These are phyloP conservation scores for Mesodorylaimus sp. DNA, from an alignment of 2,888 invertebrate species.

Conservation along the genomic window DNA sequence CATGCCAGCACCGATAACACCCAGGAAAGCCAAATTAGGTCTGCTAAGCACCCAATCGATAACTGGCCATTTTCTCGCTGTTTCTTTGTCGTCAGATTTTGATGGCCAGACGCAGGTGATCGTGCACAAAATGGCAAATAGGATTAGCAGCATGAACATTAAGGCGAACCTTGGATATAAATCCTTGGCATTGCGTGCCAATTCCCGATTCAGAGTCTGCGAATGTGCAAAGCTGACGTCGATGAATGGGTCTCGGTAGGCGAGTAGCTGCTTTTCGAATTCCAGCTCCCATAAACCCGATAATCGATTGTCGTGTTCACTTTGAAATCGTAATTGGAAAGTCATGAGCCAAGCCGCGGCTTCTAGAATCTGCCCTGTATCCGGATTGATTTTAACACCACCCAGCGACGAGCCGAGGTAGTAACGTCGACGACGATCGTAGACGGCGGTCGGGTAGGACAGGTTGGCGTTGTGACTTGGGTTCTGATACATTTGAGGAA, in stretches of 20 bases:
- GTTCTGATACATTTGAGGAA: background rate
- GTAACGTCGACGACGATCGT: background rate
- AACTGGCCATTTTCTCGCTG: no score
- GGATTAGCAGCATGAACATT: slow-evolving; percentile 12
- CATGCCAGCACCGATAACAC: slow-evolving; percentile 72
- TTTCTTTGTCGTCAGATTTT: background rate
- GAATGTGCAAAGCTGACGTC: slow-evolving; percentile 27
- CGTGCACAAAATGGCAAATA: slow-evolving; percentile 47
- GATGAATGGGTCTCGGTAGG: background rate
- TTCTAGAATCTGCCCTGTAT: background rate
- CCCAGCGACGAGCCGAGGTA: background rate
- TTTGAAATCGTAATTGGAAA: slow-evolving; percentile 27
- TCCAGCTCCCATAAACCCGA: slow-evolving; percentile 27
- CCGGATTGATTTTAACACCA: background rate
- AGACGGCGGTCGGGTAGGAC: background rate
- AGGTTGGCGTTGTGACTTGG: background rate
- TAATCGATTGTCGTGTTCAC: slow-evolving; percentile 21
- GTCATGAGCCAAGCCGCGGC: slow-evolving; percentile 27
- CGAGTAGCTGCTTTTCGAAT: slow-evolving; percentile 2
- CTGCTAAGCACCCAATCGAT: slow-evolving; percentile 72
- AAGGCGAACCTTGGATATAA: slow-evolving; percentile 3
- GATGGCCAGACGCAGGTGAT: background rate
- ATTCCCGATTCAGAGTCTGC: slow-evolving; percentile 64
- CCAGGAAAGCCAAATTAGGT: slow-evolving; percentile 65
- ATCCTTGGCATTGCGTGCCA: slow-evolving; percentile 72